These are phyloP conservation scores for Opisthograptis luteolata DNA, from an alignment of 2,888 invertebrate species.

Conservation along the genomic window DNA sequence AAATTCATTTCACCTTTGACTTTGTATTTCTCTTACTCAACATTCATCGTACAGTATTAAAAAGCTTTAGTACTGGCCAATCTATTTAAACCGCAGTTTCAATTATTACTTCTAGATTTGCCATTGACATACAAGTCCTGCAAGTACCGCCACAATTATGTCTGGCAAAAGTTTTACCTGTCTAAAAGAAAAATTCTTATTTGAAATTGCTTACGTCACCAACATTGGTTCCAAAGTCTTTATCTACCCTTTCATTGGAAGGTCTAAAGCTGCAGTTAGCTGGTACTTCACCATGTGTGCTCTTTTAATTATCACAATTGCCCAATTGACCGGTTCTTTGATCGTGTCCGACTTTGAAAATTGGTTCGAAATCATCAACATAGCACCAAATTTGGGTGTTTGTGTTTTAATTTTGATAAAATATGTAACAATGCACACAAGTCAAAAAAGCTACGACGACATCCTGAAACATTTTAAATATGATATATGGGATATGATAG, in stretches of 20 bases:
- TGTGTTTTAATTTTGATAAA: constrained; percentile 62
- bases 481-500: constrained; percentile 56
- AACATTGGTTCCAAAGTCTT: constrained; percentile 56
- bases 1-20: too few relatives aligned
- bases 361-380: constrained; percentile 63
- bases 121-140: too few relatives aligned
- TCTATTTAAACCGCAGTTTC: too few relatives aligned
- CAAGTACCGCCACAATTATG: constrained; percentile 13
- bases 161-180: constrained; percentile 35
- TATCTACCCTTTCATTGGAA: constrained; percentile 59
- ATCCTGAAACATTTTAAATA: constrained; percentile 57
- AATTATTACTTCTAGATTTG: too few relatives aligned
- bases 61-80: too few relatives aligned
- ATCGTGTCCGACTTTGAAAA: constrained; percentile 51
- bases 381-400: constrained; percentile 69
- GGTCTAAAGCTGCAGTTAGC: constrained; percentile 42
- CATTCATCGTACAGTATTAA: too few relatives aligned
- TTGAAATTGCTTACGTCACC: constrained; percentile 54
- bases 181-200: constrained; percentile 47
- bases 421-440: constrained; percentile 54
- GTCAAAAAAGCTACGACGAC: constrained; percentile 52
- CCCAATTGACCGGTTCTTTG: constrained; percentile 56
- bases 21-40: too few relatives aligned
- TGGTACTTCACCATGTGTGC: constrained; percentile 47
- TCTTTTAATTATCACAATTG: constrained; percentile 50